A percentile compares a stretch with the other conserved stretches of the same genome.
Conservation (phyloP, 2,113 vertebrate genomes). For the Aepyceros melampus region DNA sequence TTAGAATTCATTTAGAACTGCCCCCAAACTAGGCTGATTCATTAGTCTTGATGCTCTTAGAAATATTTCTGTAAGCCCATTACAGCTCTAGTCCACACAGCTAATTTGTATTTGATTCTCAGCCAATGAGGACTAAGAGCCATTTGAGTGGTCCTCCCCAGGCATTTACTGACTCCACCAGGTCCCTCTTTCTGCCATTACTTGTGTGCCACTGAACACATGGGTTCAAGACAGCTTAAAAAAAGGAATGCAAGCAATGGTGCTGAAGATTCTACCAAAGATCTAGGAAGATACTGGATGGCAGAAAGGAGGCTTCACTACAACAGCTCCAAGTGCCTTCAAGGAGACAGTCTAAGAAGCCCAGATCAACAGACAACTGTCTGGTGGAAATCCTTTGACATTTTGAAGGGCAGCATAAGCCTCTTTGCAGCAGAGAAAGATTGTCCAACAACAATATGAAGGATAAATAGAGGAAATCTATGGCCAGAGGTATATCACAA, state of each 20-base stretch:
- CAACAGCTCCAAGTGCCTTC: background rate
- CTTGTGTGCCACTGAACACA: background rate
- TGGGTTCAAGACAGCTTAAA: background rate
- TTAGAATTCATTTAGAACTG: constrained; percentile 43
- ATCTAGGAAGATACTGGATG: background rate
- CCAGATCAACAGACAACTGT: background rate
- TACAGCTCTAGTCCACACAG: background rate
- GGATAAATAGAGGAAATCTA: background rate
- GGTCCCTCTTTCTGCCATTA: background rate
- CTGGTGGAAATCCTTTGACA: background rate
- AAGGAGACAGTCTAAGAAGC: background rate
- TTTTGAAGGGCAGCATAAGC: background rate
- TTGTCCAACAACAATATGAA: background rate
- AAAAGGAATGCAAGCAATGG: background rate
- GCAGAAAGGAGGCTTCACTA: background rate
- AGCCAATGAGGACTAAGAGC: background rate
- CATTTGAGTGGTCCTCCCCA: background rate
- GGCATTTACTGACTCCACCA: background rate
- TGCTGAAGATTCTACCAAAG: background rate
- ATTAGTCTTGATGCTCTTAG: constrained; percentile 15
- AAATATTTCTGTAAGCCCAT: constrained; percentile 40
- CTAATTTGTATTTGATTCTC: constrained; percentile 25
- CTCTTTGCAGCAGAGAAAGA: background rate
- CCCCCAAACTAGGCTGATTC: background rate
- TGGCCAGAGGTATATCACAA: background rate